A percentile compares a stretch with the other conserved stretches of the same genome.
Evolutionary conservation across 2,113 vertebrate genomes (phyloP).

Genomic region (Cervus canadensis): DNA sequence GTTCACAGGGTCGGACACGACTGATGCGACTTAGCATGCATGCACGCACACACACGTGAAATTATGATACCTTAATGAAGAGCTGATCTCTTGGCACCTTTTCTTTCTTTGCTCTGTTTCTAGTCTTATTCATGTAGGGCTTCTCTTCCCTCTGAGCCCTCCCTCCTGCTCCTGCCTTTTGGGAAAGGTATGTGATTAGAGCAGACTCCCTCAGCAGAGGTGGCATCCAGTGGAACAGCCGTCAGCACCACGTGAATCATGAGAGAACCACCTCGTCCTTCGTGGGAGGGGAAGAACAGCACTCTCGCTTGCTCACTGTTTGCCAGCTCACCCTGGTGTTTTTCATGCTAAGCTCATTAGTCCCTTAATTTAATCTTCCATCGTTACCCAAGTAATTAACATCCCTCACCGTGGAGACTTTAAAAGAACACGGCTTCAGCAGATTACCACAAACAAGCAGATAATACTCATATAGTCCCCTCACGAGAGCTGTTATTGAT

Average conservation of each 20-base stretch:
- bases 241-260: rapidly evolving
- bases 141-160: background rate
- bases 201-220: rapidly evolving
- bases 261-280: rapidly evolving
- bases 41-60: background rate
- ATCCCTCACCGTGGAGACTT: slow-evolving; percentile 60
- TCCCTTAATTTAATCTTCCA: slow-evolving; percentile 79
- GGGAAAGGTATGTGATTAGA: rapidly evolving
- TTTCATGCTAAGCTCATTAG: slow-evolving; percentile 75
- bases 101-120: background rate
- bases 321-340: background rate
- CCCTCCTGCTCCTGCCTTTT: background rate
- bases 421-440: slow-evolving; percentile 36
- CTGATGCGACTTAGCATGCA: background rate
- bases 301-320: background rate
- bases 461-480: background rate
- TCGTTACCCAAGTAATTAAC: slow-evolving; percentile 75
- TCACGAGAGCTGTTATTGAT: background rate
- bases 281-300: rapidly evolving
- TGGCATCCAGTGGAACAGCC: rapidly evolving
- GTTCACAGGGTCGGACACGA: background rate
- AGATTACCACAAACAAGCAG: slow-evolving; percentile 23
- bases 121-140: background rate
- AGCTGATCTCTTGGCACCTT: background rate
- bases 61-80: background rate